Base-by-base conservation (phyloP, 2,888 invertebrate species). In the Apeira syringaria region DNA sequence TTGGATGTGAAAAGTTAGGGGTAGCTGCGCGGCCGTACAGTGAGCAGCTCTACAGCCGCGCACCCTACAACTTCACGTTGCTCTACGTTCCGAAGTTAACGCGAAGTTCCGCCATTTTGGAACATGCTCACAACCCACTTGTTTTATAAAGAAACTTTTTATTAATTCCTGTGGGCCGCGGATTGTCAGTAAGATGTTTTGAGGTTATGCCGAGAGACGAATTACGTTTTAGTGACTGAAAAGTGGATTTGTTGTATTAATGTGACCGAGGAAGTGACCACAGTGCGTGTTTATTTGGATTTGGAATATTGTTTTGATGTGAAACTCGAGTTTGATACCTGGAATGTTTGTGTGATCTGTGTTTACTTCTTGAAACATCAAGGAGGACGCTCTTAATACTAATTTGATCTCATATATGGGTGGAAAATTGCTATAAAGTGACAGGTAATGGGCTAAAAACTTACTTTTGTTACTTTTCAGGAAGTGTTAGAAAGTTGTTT, bases 71-170 rank as follows among this genome's bases (percentile, higher is more conserved):
- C 90, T 90, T 90, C 89, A 88, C 80, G 76, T 79, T 84, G 88
- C 79, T 88, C 80, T 85, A 80, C 88, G 90, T 88, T 80, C 84
- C 90, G 90, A 90, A 90, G 89, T 90, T 90, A 87, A 84, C 88
- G 82, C 89, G 80, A 90, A 90, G 89, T 90, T 90, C 90, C 90
- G 89, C 90, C 90, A 90, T 90, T 90, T 90, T 90, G 89, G 90
- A 86, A 90, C 90, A 90, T 90, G 90, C 90, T 90, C 90, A 88
- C 90, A 88, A 88, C 89, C 90, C 86, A 90, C 90, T 90, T 90
- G 90, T 90, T 90, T 90, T 89, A 86, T 88, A 90, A 90, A 90
- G 90, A 90, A 90, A 90, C 90, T 90, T 90, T 90, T 90, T 90
- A 90, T 90, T 90, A 90, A 90, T 90, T 90, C 90, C 86, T 88